A percentile compares a stretch with the other conserved stretches of the same genome.
Evolutionary conservation across 2,113 vertebrate genomes (phyloP).

Genomic region (Marmota monax): DNA sequence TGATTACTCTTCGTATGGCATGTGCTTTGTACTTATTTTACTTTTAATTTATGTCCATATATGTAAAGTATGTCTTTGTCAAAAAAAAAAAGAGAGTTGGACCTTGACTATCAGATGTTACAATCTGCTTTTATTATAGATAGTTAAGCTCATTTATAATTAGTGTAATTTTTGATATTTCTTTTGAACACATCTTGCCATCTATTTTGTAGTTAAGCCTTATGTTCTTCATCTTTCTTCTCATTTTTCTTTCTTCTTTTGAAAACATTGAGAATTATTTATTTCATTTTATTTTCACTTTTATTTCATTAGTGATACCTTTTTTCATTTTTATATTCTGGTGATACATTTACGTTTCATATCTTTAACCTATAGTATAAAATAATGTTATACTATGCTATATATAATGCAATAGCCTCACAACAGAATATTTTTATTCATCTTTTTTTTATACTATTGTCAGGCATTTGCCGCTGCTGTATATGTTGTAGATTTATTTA

Average conservation of each 20-base stretch:
- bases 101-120: neutral
- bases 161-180: neutral
- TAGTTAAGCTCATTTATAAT: neutral
- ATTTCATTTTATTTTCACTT: neutral
- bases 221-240: neutral
- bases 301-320: neutral
- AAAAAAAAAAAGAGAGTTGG: neutral
- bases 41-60: neutral
- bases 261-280: neutral
- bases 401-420: neutral
- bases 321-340: neutral
- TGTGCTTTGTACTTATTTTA: neutral
- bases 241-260: neutral
- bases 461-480: neutral
- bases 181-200: neutral
- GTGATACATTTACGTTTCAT: neutral
- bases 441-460: neutral
- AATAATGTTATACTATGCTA: neutral
- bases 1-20: neutral
- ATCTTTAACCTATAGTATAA: neutral
- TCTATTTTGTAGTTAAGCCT: neutral
- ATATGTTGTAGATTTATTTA: neutral
- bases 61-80: neutral
- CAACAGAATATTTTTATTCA: neutral
- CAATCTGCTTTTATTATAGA: neutral